phyloP scores from a whole-genome alignment of 2,888 invertebrate genomes.

The Myopa testacea region DNA sequence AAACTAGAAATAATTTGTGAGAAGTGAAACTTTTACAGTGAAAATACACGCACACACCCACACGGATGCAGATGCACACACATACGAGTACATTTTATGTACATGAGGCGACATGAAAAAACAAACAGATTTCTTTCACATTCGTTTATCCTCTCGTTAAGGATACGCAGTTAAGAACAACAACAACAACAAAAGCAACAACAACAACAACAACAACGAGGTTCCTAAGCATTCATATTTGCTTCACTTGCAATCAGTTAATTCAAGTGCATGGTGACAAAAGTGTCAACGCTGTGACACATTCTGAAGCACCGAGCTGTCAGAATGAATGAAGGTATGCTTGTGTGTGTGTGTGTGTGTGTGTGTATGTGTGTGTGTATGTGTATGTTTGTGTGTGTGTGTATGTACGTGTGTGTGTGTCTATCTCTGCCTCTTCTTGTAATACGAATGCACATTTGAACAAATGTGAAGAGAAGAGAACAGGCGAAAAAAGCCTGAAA shows the following conservation, averaged over 20 bases:
- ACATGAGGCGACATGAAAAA: too few relatives aligned
- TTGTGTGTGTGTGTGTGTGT: background rate
- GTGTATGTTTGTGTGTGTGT: background rate
- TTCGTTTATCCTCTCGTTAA: background rate
- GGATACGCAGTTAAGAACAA: background rate
- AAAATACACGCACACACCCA: background rate
- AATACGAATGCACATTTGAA: background rate
- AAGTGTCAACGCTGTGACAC: slow-evolving; percentile 34
- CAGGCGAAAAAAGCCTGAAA: too few relatives aligned
- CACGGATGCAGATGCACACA: background rate
- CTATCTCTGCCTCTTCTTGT: background rate
- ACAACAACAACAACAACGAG: background rate
- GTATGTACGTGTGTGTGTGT: background rate
- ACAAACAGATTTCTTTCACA: background rate
- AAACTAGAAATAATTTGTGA: too few relatives aligned
- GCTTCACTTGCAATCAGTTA: slow-evolving; percentile 36
- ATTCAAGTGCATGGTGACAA: slow-evolving; percentile 38
- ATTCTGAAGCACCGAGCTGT: background rate
- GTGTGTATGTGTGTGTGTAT: background rate
- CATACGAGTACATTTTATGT: background rate
- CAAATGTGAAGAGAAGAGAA: background rate
- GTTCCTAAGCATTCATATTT: background rate
- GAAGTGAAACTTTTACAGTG: too few relatives aligned
- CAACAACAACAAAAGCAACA: background rate
- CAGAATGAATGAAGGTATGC: background rate